Conservation (phyloP, 2,888 invertebrate genomes). For the Caenorhabditis auriculariae region DNA sequence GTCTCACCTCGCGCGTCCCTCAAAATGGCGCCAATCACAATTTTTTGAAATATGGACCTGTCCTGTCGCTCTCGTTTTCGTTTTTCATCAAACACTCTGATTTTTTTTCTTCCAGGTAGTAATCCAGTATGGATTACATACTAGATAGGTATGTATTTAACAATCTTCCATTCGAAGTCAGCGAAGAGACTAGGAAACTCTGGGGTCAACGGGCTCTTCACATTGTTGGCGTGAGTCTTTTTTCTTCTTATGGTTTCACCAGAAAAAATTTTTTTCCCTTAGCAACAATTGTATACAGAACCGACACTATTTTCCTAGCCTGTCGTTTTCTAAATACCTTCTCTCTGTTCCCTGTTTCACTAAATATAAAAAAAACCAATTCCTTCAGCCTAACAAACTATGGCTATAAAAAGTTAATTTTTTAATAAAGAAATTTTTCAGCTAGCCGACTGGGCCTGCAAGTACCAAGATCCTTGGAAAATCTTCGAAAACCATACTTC, state of each 20-base stretch:
- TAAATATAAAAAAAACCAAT: too few relatives aligned
- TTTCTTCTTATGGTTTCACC: too few relatives aligned
- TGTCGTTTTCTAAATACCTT: too few relatives aligned
- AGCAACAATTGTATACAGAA: background rate
- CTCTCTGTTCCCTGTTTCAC: too few relatives aligned
- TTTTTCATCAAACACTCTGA: constrained; percentile 1
- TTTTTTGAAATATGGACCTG: background rate
- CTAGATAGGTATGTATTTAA: constrained; percentile 54
- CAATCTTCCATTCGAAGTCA: constrained; percentile 56
- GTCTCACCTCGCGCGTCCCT: background rate
- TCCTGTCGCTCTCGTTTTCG: background rate
- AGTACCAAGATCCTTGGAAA: constrained; percentile 53
- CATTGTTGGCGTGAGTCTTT: constrained; percentile 44
- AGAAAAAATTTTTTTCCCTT: background rate
- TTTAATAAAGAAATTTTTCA: constrained; percentile 28
- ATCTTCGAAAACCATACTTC: constrained; percentile 67
- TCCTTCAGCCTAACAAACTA: too few relatives aligned
- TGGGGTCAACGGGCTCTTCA: constrained; percentile 49
- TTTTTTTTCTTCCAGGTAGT: background rate
- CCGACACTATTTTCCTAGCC: constrained; percentile 7
- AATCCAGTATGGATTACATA: constrained; percentile 39
- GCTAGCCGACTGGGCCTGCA: constrained; percentile 62
- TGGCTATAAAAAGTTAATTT: too few relatives aligned
- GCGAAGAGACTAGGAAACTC: constrained; percentile 46
- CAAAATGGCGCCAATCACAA: constrained; percentile 1